Conservation (phyloP, 2,888 invertebrate genomes). For the Nowickia ferox region DNA sequence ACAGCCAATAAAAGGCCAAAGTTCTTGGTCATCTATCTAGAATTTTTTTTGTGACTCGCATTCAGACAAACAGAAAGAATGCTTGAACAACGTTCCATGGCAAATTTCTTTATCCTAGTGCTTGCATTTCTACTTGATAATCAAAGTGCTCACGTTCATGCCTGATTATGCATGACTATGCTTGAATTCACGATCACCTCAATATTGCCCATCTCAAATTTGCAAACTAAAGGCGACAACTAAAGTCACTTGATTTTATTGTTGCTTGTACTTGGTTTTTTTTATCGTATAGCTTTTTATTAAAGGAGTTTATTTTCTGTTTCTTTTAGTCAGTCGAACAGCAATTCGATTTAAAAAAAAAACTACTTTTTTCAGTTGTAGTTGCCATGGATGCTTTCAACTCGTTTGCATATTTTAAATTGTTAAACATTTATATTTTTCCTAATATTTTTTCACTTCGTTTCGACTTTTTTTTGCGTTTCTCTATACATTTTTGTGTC, state of each 20-base stretch:
- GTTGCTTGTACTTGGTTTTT: conserved; percentile 10
- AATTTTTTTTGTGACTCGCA: no score
- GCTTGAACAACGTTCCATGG: no score
- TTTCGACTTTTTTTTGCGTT: conserved; percentile 54
- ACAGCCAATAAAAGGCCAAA: no score
- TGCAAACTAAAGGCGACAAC: conserved; percentile 2
- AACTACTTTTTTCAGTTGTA: conserved; percentile 50
- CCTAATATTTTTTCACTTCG: conserved; percentile 28
- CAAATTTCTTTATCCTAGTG: no score
- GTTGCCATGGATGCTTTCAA: conserved; percentile 45
- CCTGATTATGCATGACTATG: no score
- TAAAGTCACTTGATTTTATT: conserved; percentile 6
- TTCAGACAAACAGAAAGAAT: no score
- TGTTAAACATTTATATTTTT: conserved; percentile 48
- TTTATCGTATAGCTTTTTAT: conserved; percentile 55
- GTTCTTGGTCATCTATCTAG: no score
- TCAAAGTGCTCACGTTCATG: no score
- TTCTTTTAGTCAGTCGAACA: background rate
- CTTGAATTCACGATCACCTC: no score
- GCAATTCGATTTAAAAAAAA: conserved; percentile 14
- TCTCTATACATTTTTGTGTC: conserved; percentile 52
- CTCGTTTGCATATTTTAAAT: conserved; percentile 70
- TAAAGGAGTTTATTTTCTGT: conserved; percentile 27
- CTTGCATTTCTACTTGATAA: no score
- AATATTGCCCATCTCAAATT: no score